phyloP scores from a whole-genome alignment of 2,888 invertebrate genomes.

The Parapristionchus giblindavisi region DNA sequence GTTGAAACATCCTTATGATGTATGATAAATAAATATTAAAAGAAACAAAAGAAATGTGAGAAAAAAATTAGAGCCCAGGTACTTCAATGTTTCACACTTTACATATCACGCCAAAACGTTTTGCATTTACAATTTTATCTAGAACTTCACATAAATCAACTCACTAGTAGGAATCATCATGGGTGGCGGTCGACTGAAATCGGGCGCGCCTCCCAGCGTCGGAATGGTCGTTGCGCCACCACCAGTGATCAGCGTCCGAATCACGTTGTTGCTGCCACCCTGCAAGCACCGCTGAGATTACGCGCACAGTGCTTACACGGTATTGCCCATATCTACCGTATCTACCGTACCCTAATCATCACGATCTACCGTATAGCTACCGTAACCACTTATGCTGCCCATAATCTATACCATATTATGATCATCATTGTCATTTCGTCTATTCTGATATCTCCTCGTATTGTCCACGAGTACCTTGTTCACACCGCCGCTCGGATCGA shows the following conservation, averaged over 20 bases:
- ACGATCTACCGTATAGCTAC: too few species aligned
- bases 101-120: too few species aligned
- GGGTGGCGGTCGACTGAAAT: slow-evolving; percentile 31
- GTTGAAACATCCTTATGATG: neutral
- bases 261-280: too few species aligned
- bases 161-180: slow-evolving; percentile 36
- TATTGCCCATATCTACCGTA: neutral
- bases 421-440: neutral
- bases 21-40: too few species aligned
- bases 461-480: slow-evolving; percentile 32
- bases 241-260: slow-evolving; percentile 26
- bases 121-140: neutral
- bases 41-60: too few species aligned
- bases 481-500: too few species aligned
- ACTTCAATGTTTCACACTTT: too few species aligned
- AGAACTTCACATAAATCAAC: neutral
- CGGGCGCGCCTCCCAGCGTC: slow-evolving; percentile 22
- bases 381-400: too few species aligned
- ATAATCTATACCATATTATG: neutral
- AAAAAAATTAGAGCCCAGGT: too few species aligned
- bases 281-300: too few species aligned
- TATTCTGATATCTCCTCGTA: neutral
- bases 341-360: neutral
- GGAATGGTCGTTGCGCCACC: slow-evolving; percentile 2
- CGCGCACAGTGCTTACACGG: too few species aligned